Percentiles rank a stretch among this genome's conserved stretches.
phyloP scores from a whole-genome alignment of 2,888 invertebrate genomes.

The Drosophila diplacantha region DNA sequence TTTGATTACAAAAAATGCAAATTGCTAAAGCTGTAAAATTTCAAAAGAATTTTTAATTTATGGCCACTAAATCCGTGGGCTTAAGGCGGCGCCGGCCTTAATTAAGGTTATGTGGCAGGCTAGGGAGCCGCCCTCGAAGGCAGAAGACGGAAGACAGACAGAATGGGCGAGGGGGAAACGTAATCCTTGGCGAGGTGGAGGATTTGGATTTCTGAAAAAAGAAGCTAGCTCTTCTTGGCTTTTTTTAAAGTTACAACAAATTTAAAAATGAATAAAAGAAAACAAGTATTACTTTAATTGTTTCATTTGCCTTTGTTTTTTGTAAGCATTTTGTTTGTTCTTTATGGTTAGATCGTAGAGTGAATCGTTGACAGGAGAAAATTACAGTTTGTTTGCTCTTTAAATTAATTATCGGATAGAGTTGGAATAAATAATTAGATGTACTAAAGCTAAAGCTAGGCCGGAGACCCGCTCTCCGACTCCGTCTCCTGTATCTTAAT shows the following conservation, averaged over 20 bases:
- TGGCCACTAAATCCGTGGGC: background rate
- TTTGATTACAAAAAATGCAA: slow-evolving; percentile 29
- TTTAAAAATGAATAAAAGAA: background rate
- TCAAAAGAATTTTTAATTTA: slow-evolving; percentile 30
- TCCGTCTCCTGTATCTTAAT: slow-evolving; percentile 16
- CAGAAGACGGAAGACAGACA: background rate
- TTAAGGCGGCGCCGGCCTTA: slow-evolving; percentile 6
- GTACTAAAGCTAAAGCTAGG: slow-evolving; percentile 63
- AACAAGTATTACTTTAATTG: slow-evolving; percentile 3
- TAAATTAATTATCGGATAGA: slow-evolving; percentile 32
- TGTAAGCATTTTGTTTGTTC: slow-evolving; percentile 26
- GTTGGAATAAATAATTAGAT: slow-evolving; percentile 38
- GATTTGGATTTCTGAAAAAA: background rate
- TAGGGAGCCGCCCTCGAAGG: background rate
- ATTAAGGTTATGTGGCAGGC: slow-evolving; percentile 5
- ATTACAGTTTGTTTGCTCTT: slow-evolving; percentile 51
- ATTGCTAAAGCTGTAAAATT: slow-evolving; percentile 23
- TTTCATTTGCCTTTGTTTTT: slow-evolving; percentile 20
- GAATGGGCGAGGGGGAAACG: background rate
- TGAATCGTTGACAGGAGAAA: slow-evolving; percentile 47
- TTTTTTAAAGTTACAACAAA: background rate
- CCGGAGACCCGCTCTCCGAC: slow-evolving; percentile 33
- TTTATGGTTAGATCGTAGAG: slow-evolving; percentile 36
- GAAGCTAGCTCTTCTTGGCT: background rate
- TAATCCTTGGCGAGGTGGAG: background rate